Evolutionary conservation across 2,888 invertebrate genomes (phyloP).

Genomic region (Blera fallax): DNA sequence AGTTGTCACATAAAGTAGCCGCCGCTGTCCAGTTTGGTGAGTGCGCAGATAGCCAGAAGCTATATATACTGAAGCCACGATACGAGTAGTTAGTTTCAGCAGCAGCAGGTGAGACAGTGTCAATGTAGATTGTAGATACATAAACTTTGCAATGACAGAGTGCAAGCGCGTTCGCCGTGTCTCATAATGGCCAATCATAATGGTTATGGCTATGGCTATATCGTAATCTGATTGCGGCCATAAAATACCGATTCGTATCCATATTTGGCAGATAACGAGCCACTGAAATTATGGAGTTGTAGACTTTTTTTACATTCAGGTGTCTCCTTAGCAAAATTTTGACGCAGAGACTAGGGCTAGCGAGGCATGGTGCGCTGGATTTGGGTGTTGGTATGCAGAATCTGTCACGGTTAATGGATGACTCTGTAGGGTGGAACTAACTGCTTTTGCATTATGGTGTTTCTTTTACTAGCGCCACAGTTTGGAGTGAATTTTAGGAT

Average conservation of each 20-base stretch:
- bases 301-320: background rate
- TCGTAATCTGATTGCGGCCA: slow-evolving; percentile 67
- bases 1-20: slow-evolving; percentile 62
- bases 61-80: background rate
- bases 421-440: no score
- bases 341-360: background rate
- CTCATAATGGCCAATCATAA: slow-evolving; percentile 69
- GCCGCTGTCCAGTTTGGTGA: slow-evolving; percentile 11
- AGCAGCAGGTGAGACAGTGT: slow-evolving; percentile 57
- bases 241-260: slow-evolving; percentile 62
- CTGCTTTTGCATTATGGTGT: no score
- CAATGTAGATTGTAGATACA: slow-evolving; percentile 36
- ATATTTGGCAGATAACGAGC: slow-evolving; percentile 60
- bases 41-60: slow-evolving; percentile 30
- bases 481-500: no score
- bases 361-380: background rate
- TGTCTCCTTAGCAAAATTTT: slow-evolving; percentile 2
- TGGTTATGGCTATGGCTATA: slow-evolving; percentile 65
- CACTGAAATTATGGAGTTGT: slow-evolving; percentile 36
- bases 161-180: slow-evolving; percentile 56
- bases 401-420: background rate
- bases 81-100: background rate
- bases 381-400: background rate
- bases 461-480: no score
- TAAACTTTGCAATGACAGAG: slow-evolving; percentile 57